These are phyloP conservation scores for Drosophila setifemur DNA, from an alignment of 1,140 invertebrate genomes.

Conservation along the genomic window DNA sequence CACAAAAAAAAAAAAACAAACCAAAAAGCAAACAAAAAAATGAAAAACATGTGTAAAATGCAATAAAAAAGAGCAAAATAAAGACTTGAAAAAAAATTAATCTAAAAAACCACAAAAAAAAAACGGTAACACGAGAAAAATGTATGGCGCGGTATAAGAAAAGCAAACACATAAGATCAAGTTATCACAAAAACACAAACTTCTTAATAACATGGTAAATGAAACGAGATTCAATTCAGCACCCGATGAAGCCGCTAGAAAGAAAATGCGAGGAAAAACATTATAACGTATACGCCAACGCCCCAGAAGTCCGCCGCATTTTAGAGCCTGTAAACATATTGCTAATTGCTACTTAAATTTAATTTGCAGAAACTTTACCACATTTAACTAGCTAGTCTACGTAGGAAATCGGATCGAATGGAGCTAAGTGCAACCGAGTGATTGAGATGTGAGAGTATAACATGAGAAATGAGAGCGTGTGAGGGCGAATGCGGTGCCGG, in stretches of 20 bases:
- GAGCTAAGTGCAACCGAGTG: not conserved
- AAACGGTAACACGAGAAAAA: constrained; percentile 43
- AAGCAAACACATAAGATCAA: constrained; percentile 12
- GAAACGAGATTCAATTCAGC: constrained; percentile 21
- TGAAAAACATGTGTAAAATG: constrained; percentile 70
- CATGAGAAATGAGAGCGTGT: constrained; percentile 16
- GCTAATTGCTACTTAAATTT: constrained; percentile 34
- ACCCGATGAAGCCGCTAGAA: constrained; percentile 1
- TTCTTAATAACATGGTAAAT: constrained; percentile 13
- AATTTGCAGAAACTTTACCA: constrained; percentile 35
- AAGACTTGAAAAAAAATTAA: constrained; percentile 80
- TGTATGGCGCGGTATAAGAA: constrained; percentile 34
- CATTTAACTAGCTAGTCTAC: constrained; percentile 69
- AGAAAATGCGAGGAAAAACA: constrained; percentile 12
- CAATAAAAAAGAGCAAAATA: constrained; percentile 82
- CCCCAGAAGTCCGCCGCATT: constrained; percentile 40
- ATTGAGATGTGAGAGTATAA: constrained; percentile 16
- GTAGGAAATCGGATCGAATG: constrained; percentile 31
- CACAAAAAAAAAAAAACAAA: constrained; percentile 31
- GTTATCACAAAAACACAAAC: constrained; percentile 30
- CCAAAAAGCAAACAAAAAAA: constrained; percentile 48
- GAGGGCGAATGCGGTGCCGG: constrained; percentile 46
- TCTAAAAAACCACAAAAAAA: constrained; percentile 44
- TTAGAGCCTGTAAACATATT: constrained; percentile 32
- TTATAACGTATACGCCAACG: constrained; percentile 3